phyloP scores from a whole-genome alignment of 2,888 invertebrate species.

The Stenolophus ochropezus region DNA sequence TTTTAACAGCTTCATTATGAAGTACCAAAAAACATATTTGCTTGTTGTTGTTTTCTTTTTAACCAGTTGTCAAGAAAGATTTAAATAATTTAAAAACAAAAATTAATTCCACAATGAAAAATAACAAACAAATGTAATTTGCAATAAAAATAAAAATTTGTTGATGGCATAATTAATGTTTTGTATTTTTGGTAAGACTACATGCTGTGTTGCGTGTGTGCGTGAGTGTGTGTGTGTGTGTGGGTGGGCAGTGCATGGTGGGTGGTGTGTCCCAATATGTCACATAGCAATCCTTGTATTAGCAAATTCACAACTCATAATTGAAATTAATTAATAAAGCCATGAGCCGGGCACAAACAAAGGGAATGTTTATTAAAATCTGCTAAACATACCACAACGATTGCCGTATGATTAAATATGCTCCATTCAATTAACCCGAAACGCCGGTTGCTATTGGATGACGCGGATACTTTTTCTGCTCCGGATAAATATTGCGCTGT shows the following conservation, averaged over 20 bases:
- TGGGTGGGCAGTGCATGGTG: neutral
- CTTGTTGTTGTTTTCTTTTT: too few species aligned
- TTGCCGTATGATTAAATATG: constrained; percentile 49
- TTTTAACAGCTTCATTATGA: too few species aligned
- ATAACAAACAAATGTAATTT: too few species aligned
- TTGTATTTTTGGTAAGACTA: too few species aligned
- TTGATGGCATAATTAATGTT: too few species aligned
- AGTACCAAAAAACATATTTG: too few species aligned
- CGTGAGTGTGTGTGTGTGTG: too few species aligned
- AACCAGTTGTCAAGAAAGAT: too few species aligned
- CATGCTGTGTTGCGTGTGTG: neutral
- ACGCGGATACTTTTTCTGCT: neutral
- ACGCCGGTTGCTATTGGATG: neutral
- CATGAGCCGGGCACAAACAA: constrained; percentile 38
- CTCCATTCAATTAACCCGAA: constrained; percentile 39
- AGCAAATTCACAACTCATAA: constrained; percentile 45
- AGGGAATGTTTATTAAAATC: constrained; percentile 55
- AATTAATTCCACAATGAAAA: too few species aligned
- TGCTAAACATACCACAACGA: constrained; percentile 46
- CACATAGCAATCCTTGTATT: constrained; percentile 26
- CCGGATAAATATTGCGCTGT: constrained; percentile 25
- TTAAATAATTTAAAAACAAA: too few species aligned
- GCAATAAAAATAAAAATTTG: too few species aligned
- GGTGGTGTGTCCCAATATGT: constrained; percentile 16
- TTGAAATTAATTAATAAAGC: constrained; percentile 52